Percentiles rank a stretch among this genome's conserved stretches.
Evolutionary conservation across 2,888 invertebrate species (phyloP).

Genomic region (Euphydryas editha): DNA sequence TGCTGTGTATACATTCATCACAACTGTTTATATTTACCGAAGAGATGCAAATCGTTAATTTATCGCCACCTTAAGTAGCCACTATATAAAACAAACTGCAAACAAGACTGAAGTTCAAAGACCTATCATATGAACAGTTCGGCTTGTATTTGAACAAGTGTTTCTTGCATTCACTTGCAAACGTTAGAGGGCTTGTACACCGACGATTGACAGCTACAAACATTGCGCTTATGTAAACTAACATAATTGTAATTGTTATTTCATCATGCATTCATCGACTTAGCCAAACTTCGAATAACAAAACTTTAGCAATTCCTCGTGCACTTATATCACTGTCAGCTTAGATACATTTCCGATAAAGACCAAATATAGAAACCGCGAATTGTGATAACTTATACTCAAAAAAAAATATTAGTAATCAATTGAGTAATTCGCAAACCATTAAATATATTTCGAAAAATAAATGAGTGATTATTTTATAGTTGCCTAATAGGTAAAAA

Average conservation of each 20-base stretch:
- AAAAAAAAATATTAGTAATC: too few species aligned
- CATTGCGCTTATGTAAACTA: conserved; percentile 39
- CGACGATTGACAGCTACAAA: conserved; percentile 43
- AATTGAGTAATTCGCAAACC: too few species aligned
- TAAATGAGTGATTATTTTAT: too few species aligned
- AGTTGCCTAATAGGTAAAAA: too few species aligned
- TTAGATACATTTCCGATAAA: conserved; percentile 12
- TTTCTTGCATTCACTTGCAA: conserved; percentile 61
- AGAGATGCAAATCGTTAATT: conserved; percentile 81
- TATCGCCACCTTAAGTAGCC: conserved; percentile 77
- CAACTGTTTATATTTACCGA: conserved; percentile 68
- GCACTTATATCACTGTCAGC: not conserved
- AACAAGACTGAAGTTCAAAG: conserved; percentile 76
- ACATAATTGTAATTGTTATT: conserved; percentile 37
- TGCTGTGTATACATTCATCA: conserved; percentile 68
- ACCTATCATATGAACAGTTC: conserved; percentile 76
- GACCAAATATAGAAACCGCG: not conserved
- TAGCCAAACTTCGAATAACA: conserved; percentile 19
- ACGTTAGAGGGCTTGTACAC: conserved; percentile 55
- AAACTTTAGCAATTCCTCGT: conserved; percentile 14
- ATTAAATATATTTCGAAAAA: too few species aligned
- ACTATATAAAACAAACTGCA: conserved; percentile 79
- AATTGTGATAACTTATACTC: not conserved
- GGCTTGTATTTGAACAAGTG: conserved; percentile 77
- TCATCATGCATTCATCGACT: conserved; percentile 16